Evolutionary conservation across 2,888 invertebrate species (phyloP), one percentile per base, ranked within the genome.

Genomic region (Cordylochernes scorpioides): DNA sequence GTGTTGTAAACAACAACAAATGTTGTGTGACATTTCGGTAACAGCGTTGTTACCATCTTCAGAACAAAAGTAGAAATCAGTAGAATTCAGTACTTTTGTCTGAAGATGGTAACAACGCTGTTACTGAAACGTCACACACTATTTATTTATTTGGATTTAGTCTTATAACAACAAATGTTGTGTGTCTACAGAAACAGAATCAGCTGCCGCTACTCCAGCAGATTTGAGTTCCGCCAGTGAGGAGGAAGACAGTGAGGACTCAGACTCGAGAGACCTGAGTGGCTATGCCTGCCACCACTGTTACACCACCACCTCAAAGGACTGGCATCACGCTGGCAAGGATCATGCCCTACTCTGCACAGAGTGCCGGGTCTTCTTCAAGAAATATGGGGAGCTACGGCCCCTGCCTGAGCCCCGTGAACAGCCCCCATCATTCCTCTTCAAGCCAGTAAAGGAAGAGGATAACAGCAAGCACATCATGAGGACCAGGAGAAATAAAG

Each of bases 161-260:
- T n/a, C n/a, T n/a, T n/a, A n/a, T n/a, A n/a, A n/a, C n/a, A n/a
- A n/a, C n/a, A n/a, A n/a, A n/a, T n/a, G n/a, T n/a, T n/a, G n/a
- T n/a, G n/a, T n/a, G n/a, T n/a, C n/a, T n/a, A n/a, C n/a, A n/a
- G n/a, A n/a, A n/a, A n/a, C n/a, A n/a, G n/a, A n/a, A n/a, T n/a
- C n/a, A n/a, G n/a, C n/a, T n/a, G n/a, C n/a, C n/a, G n/a, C 10
- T 17, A 5, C 40, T 42, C 41, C 35, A 60, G 63, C 62, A 39
- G 67, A 67, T 46, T 58, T 62, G 39, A 67, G 65, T 44, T 63
- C 63, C 13, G 64, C 59, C 8, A 62, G 60, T 48, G 64, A 63
- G 41, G 59, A 59, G 27, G 80, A 84, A 52, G 84, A 84, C 40
- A 84, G 84, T 51, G 82, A 84, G 53, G 86, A 86, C 54, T 82